Percentiles rank a stretch among this genome's conserved stretches.
Conservation (phyloP, 2,113 vertebrate species). For the Falcunculus frontatus region DNA sequence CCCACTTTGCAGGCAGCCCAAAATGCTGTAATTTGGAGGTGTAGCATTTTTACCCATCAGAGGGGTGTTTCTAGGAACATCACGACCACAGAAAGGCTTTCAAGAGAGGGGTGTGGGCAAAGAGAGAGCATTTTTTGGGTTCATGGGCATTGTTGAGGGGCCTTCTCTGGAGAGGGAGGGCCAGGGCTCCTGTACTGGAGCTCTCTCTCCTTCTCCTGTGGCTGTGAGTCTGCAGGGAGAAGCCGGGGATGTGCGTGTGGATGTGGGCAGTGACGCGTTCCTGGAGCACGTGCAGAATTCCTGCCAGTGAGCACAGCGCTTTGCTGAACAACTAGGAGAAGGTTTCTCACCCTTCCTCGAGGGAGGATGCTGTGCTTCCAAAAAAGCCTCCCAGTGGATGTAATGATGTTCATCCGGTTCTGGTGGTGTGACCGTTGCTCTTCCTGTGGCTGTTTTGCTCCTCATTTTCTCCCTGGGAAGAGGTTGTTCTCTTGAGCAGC, state of each 20-base stretch:
- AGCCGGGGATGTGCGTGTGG: not conserved
- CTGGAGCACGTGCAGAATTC: not conserved
- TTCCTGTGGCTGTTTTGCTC: constrained; percentile 50
- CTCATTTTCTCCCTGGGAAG: constrained; percentile 56
- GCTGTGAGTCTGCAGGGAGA: not conserved
- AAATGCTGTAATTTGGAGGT: not conserved
- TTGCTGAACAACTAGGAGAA: not conserved
- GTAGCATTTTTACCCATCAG: not conserved
- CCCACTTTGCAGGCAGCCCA: not conserved
- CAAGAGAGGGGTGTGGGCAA: not conserved
- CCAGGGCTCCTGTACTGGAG: not conserved
- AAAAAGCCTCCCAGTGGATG: not conserved
- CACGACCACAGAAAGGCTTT: not conserved
- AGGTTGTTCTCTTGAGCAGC: constrained; percentile 34
- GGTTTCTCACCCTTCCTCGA: not conserved
- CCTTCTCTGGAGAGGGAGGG: not conserved
- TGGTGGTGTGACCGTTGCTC: not conserved
- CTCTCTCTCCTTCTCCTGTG: not conserved
- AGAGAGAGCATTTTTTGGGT: not conserved
- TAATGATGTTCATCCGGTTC: not conserved
- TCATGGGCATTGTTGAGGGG: accelerated
- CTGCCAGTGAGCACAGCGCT: not conserved
- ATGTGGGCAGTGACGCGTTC: not conserved
- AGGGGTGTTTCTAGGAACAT: not conserved
- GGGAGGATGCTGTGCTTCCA: not conserved